Base-by-base conservation (phyloP, 1,140 invertebrate species). In the Drosophila parvula region DNA sequence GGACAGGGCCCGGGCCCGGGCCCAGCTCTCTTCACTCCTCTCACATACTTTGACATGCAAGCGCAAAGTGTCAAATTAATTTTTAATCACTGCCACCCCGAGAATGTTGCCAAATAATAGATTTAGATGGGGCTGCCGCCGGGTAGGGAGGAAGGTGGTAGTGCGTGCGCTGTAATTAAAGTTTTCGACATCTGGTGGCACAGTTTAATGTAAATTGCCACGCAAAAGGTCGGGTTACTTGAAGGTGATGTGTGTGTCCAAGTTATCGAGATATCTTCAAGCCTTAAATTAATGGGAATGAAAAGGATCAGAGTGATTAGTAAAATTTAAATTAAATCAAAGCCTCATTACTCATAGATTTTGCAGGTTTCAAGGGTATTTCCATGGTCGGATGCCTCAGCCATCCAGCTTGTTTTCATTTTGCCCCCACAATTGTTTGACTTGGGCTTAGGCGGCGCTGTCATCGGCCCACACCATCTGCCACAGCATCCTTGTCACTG, bases 31-130 rank as follows among this genome's bases (percentile, higher is more conserved):
- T 9, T 8, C 10, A n/a, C 53, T 18, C 28, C 11, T 3, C 32
- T 50, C 73, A 48, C 80, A 68, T 71, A 68, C 80, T 89, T 90
- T 90, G 86, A 90, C 85, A 89, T 89, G 85, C 85, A 81, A 90
- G 78, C 85, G 75, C 81, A 90, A 85, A 78, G 86, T 89, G 85
- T 89, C 85, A 89, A 90, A 89, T 89, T 89, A 89, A 89, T 89
- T 89, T 89, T 89, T 89, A 89, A 89, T 89, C 83, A 86, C 81
- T 65, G 55, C 58, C 81, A 28, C 67, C 63, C 67, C 45, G 67
- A 36, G 50, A 85, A 75, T 85, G 78, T 74, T 79, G 81, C 85
- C 74, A 89, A 89, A 85, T 89, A 90, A 89, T 89, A 89, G 81
- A 89, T 85, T 89, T 89, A 89, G 89, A 89, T 84, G 84, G 64